Evolutionary conservation across 23 tunicate genomes (phyloP).

Genomic region (Styela plicata): DNA sequence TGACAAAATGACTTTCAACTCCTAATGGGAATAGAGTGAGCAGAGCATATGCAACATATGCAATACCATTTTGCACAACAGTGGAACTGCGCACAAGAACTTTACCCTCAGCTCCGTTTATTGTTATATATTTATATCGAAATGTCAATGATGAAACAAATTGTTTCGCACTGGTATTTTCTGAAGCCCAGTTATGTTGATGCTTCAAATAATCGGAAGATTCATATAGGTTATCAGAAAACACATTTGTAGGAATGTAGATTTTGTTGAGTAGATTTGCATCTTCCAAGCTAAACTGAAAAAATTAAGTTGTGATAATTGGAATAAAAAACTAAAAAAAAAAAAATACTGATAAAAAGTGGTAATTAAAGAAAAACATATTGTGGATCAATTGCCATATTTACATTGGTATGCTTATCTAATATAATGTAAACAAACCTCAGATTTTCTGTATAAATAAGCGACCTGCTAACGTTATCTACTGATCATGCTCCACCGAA

Average conservation of each 20-base stretch:
- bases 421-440: too few species aligned
- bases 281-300: conserved; percentile 26
- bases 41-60: conserved; percentile 35
- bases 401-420: too few species aligned
- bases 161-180: neutral
- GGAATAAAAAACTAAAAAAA: too few species aligned
- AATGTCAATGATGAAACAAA: neutral
- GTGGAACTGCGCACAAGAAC: conserved; percentile 10
- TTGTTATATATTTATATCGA: neutral
- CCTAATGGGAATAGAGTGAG: conserved; percentile 44
- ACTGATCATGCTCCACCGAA: too few species aligned
- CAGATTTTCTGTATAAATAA: too few species aligned
- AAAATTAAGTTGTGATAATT: too few species aligned
- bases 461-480: too few species aligned
- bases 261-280: conserved; percentile 43
- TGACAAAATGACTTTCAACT: conserved; percentile 57
- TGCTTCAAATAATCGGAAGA: neutral
- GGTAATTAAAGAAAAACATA: too few species aligned
- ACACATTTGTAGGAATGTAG: conserved; percentile 52
- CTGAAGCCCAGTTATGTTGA: neutral
- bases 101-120: neutral
- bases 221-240: conserved; percentile 13
- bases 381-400: too few species aligned
- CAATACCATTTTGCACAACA: neutral
- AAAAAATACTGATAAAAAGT: too few species aligned